phyloP scores from a whole-genome alignment of 2,113 vertebrate genomes.

The Willisornis vidua region DNA sequence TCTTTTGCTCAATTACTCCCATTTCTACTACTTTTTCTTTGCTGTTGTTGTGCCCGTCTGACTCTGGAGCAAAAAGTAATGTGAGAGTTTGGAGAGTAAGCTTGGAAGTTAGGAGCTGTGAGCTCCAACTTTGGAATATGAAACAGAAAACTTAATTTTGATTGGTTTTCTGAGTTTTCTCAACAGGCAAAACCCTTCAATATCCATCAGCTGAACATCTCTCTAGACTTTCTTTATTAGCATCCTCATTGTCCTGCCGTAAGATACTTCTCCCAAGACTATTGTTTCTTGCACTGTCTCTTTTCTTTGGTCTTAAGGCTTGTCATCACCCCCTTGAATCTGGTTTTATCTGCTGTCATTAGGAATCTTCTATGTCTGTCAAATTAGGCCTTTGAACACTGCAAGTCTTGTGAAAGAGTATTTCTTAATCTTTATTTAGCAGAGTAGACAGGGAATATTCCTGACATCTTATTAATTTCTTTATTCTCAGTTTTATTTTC shows the following conservation, averaged over 20 bases:
- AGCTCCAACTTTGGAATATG: neutral
- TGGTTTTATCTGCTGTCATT: neutral
- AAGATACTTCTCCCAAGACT: neutral
- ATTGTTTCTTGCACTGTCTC: neutral
- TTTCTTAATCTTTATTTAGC: neutral
- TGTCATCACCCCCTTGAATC: neutral
- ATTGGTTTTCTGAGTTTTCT: neutral
- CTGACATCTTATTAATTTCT: neutral
- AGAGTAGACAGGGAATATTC: neutral
- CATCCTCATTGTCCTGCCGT: neutral
- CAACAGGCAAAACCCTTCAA: neutral
- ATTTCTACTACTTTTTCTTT: conserved; percentile 9
- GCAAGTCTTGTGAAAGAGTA: neutral
- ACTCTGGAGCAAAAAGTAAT: neutral
- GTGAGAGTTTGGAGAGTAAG: neutral
- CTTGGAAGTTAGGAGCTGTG: neutral
- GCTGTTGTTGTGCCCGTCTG: neutral
- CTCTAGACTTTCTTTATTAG: neutral
- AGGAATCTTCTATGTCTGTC: neutral
- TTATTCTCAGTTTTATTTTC: neutral
- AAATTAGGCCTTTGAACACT: neutral
- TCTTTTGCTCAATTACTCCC: conserved; percentile 52
- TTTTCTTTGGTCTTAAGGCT: neutral
- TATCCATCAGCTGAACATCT: neutral
- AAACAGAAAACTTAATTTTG: neutral